Conservation (phyloP, 2,888 invertebrate genomes). For the Xestia xanthographa region DNA sequence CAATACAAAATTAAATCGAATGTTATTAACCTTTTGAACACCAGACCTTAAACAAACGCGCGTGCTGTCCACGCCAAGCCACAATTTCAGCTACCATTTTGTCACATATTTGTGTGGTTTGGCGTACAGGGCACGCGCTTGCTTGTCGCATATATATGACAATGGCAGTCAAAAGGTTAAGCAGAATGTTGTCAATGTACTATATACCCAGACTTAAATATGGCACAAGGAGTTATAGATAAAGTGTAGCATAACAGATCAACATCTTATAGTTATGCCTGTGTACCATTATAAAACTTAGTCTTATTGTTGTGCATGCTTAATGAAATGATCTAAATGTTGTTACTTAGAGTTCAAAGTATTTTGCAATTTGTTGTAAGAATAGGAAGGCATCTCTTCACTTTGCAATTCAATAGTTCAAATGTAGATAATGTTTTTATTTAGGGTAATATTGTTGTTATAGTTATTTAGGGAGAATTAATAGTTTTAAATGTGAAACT, state of each 20-base stretch:
- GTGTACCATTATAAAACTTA: conserved; percentile 15
- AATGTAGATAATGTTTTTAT: conserved; percentile 41
- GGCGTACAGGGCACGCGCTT: too few relatives aligned
- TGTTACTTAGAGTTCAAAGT: conserved; percentile 19
- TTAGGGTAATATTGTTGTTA: conserved; percentile 41
- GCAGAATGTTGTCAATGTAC: conserved; percentile 34
- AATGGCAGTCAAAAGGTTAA: too few relatives aligned
- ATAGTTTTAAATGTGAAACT: conserved; percentile 23
- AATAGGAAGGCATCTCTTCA: conserved; percentile 17
- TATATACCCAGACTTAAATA: conserved; percentile 11
- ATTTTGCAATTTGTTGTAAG: conserved; percentile 34
- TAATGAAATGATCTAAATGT: conserved; percentile 35
- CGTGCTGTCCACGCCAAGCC: too few relatives aligned
- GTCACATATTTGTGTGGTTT: too few relatives aligned
- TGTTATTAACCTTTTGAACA: too few relatives aligned
- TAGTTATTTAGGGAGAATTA: conserved; percentile 48
- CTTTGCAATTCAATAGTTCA: conserved; percentile 46
- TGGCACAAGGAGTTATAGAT: background rate
- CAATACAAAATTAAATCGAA: conserved; percentile 40
- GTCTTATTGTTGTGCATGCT: conserved; percentile 22
- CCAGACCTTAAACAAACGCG: too few relatives aligned
- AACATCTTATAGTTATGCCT: background rate
- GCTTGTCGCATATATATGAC: too few relatives aligned
- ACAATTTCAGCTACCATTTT: too few relatives aligned
- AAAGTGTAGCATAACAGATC: background rate